Evolutionary conservation across 2,888 invertebrate species (phyloP), one percentile per base, ranked within the genome.

Genomic region (Imbricaverruca yamaguchii): DNA sequence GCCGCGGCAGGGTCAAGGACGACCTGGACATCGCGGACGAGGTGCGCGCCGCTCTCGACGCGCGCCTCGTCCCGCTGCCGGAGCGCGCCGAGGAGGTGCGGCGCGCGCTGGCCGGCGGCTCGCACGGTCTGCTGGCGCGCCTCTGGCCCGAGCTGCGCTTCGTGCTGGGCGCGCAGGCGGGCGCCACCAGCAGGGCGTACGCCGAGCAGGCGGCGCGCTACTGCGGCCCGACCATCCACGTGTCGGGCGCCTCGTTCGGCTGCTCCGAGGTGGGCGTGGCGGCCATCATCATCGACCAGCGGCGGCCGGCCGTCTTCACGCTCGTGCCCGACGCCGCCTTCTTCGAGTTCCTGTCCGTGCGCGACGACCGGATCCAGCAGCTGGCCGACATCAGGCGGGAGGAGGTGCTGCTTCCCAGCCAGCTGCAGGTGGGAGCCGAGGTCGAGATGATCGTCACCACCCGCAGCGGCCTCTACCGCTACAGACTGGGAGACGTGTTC

Each of bases 401-500:
- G 63, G 21, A 21, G 18, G 21, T 21, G 63, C 8, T 63, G 63
- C 15, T 15, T 13, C 12, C 8, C 7, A 21, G 21, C 21, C 15
- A 21, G 11, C 13, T 63, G 18, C 8, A 18, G 63, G 18, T 18
- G 8, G 15, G 63, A 63, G 12, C 8, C 63, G 63, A 63, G 0
- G 11, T 13, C 1, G 87, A 87, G 83, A 80, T 87, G 63, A 86
- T 86, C 10, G 85, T 87, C 69, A 86, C 86, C 61, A 87, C 85
- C 82, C 84, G 85, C 3, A 85, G 85, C 82, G 86, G 86, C 63
- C 82, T 86, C 80, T 86, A 85, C 81, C 83, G 87, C 74, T 87
- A 86, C 83, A 83, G 87, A 56, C 85, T 87, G 84, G 87, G 87
- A 57, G 86, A 86, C 84, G 86, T 87, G 10, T 85, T 87, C 80